Percentiles rank a stretch among this genome's conserved stretches.
phyloP scores from a whole-genome alignment of 2,797 vertebrate species.

The Antennarius maculatus region DNA sequence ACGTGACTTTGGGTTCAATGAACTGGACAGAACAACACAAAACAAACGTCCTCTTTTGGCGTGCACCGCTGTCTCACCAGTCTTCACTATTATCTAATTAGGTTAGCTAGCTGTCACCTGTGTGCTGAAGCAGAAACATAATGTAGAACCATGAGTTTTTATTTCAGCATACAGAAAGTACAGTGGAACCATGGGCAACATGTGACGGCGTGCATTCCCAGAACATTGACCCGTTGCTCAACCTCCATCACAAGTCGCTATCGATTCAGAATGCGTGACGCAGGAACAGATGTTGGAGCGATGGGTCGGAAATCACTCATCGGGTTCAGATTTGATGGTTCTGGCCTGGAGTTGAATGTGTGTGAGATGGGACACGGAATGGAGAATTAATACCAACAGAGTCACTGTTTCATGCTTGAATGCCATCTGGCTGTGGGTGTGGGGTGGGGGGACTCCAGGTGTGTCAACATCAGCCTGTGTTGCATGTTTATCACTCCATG shows the following conservation, averaged over 20 bases:
- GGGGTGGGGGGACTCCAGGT: slow-evolving; percentile 54
- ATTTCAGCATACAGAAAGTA: not conserved
- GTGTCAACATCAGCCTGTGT: slow-evolving; percentile 51
- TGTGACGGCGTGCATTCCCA: not conserved
- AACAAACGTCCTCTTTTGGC: no score
- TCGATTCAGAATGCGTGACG: slow-evolving; percentile 5
- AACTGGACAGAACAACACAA: no score
- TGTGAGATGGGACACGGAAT: slow-evolving; percentile 7
- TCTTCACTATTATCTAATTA: no score
- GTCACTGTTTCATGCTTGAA: no score
- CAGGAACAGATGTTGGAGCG: slow-evolving; percentile 14
- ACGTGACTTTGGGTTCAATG: no score
- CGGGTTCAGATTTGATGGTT: not conserved
- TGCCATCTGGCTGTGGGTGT: no score
- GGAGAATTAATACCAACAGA: no score
- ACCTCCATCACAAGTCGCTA: not conserved
- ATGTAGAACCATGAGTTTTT: not conserved
- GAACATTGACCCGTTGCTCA: not conserved
- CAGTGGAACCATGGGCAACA: not conserved
- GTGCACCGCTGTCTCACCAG: no score
- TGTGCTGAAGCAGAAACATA: no score
- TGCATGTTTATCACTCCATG: slow-evolving; percentile 17
- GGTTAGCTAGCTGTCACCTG: no score
- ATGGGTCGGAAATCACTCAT: slow-evolving; percentile 27
- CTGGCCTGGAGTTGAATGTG: not conserved